A percentile compares a stretch with the other conserved stretches of the same genome.
Conservation (phyloP, 2,888 invertebrate genomes). For the Pteria penguin region DNA sequence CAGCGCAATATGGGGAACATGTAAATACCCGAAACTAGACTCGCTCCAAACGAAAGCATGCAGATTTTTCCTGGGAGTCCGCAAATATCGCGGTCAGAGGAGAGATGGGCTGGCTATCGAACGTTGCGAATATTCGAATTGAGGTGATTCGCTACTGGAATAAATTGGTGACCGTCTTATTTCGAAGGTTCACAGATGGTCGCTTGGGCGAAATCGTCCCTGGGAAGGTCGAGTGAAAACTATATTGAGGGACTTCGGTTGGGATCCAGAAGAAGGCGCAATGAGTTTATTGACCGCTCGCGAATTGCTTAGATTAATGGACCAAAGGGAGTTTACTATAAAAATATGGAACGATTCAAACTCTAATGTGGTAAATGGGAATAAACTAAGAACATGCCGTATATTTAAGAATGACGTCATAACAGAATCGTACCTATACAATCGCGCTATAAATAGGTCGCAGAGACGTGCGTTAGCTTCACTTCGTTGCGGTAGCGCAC, state of each 20-base stretch:
- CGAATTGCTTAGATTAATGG: not conserved
- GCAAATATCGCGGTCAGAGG: too few relatives aligned
- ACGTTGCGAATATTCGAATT: too few relatives aligned
- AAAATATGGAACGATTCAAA: not conserved
- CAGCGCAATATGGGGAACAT: too few relatives aligned
- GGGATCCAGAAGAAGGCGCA: not conserved
- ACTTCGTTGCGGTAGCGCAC: not conserved
- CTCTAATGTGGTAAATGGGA: not conserved
- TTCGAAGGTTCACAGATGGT: not conserved
- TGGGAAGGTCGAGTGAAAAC: not conserved
- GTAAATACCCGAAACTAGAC: too few relatives aligned
- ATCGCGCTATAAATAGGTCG: not conserved
- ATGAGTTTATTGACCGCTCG: not conserved
- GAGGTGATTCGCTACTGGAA: too few relatives aligned
- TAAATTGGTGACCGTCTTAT: not conserved
- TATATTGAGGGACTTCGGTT: not conserved
- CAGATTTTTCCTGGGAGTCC: too few relatives aligned
- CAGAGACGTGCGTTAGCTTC: not conserved
- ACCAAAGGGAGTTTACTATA: not conserved
- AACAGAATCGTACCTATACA: not conserved
- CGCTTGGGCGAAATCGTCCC: not conserved
- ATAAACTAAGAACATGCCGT: not conserved
- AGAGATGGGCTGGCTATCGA: too few relatives aligned
- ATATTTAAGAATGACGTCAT: not conserved
- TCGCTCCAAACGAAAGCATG: too few relatives aligned